phyloP scores from a whole-genome alignment of 2,888 invertebrate species.

The Lingula anatina region DNA sequence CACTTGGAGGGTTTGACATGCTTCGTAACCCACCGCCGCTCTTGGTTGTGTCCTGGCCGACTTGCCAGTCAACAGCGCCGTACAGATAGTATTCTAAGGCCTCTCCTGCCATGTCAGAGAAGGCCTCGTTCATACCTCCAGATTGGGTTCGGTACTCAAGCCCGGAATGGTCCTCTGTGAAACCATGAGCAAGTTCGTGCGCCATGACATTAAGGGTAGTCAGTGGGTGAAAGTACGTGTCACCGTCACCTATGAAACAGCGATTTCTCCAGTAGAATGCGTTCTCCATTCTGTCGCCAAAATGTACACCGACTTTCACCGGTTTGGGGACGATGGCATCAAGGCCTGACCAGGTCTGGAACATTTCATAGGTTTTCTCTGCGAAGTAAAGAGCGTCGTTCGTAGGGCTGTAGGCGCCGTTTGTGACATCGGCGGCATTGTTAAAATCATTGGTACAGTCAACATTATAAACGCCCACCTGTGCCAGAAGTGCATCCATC shows the following conservation, averaged over 20 bases:
- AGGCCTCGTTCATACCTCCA: no score
- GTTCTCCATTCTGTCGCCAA: conserved; percentile 16
- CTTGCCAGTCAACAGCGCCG: conserved; percentile 11
- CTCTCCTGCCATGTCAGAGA: conserved; percentile 22
- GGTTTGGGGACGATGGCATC: no score
- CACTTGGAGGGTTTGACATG: conserved; percentile 19
- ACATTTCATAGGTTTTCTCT: no score
- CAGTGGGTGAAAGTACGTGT: conserved; percentile 15
- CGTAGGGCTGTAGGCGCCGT: no score
- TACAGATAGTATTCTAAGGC: conserved; percentile 12
- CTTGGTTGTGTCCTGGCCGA: conserved; percentile 12
- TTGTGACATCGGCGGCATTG: no score
- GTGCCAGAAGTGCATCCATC: no score
- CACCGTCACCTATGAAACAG: conserved; percentile 9
- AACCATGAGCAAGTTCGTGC: conserved; percentile 21
- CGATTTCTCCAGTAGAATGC: no score
- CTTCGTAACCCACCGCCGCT: conserved; percentile 14
- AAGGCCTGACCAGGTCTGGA: no score
- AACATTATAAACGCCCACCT: no score
- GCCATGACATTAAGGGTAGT: conserved; percentile 14
- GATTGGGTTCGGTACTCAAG: conserved; percentile 15
- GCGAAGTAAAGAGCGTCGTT: no score
- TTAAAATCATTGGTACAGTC: no score
- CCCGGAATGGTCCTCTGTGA: conserved; percentile 16
- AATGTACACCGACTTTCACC: conserved; percentile 21